Conservation (phyloP, 2,797 vertebrate species). For the Sphaeramia orbicularis region DNA sequence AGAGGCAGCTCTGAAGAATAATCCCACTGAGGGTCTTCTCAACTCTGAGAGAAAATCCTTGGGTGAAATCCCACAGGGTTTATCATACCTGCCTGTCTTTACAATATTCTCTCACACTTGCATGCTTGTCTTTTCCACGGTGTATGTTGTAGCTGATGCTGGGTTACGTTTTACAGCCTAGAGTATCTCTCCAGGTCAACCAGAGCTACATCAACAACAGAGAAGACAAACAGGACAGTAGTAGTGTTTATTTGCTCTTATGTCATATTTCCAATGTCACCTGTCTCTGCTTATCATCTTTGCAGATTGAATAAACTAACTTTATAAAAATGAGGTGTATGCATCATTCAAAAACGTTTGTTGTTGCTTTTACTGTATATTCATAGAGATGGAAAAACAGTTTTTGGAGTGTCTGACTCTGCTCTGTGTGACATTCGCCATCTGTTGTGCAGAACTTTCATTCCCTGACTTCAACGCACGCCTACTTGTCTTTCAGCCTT, state of each 20-base stretch:
- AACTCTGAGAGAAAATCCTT: constrained; percentile 15
- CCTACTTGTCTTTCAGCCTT: constrained; percentile 54
- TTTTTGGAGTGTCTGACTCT: constrained; percentile 29
- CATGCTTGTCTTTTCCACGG: constrained; percentile 5
- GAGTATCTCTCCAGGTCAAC: constrained; percentile 3
- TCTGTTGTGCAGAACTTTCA: constrained; percentile 59
- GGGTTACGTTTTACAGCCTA: background rate
- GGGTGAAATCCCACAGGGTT: constrained; percentile 21
- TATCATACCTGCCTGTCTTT: constrained; percentile 20
- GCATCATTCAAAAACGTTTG: background rate
- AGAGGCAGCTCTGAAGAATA: constrained; percentile 29
- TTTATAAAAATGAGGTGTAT: background rate
- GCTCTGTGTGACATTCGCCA: constrained; percentile 43
- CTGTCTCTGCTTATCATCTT: background rate
- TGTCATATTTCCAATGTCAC: constrained; percentile 16
- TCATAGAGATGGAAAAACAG: background rate
- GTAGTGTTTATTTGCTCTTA: constrained; percentile 9
- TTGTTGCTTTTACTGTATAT: background rate
- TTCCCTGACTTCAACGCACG: constrained; percentile 46
- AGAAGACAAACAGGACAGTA: background rate
- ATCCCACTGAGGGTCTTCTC: constrained; percentile 17
- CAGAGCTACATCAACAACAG: constrained; percentile 3
- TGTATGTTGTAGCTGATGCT: constrained; percentile 5
- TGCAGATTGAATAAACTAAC: constrained; percentile 2
- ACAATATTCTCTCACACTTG: constrained; percentile 16